phyloP scores from a whole-genome alignment of 2,797 vertebrate genomes.

The Erethizon dorsatum region DNA sequence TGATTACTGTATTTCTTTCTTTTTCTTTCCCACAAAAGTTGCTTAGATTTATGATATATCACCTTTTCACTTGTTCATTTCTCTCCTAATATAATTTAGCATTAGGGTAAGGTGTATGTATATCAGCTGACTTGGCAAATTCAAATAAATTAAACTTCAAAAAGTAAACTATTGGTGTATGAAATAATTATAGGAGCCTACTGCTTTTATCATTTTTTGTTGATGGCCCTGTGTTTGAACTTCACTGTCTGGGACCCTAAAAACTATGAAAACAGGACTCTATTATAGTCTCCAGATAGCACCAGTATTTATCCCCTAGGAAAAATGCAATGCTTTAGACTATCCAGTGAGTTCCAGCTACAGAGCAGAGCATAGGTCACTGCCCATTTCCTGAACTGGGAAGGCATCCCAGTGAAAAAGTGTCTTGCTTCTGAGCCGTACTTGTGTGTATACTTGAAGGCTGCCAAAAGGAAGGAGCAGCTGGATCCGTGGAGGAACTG shows the following conservation, averaged over 20 bases:
- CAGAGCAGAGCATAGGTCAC: not conserved
- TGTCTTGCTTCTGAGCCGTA: not conserved
- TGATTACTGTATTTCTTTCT: not conserved
- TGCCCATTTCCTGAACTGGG: not conserved
- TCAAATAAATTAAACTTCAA: conserved; percentile 1
- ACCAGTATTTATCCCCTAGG: not conserved
- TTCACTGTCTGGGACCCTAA: not conserved
- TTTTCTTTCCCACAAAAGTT: not conserved
- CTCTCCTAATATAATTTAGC: not conserved
- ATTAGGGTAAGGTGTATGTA: not conserved
- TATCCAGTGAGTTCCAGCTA: not conserved
- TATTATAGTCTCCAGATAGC: not conserved
- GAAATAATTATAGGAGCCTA: not conserved
- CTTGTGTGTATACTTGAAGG: not conserved
- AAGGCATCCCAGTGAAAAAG: not conserved
- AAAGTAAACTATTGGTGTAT: not conserved
- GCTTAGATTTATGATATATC: not conserved
- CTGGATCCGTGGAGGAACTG: not conserved
- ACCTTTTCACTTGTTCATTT: not conserved
- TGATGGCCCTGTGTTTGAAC: not conserved
- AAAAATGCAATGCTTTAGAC: not conserved
- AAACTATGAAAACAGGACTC: not conserved
- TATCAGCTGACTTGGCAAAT: not conserved
- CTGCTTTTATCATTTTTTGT: conserved; percentile 29
- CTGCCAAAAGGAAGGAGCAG: not conserved